Evolutionary conservation across 2,113 vertebrate species (phyloP).

Genomic region (Limnothrissa miodon): DNA sequence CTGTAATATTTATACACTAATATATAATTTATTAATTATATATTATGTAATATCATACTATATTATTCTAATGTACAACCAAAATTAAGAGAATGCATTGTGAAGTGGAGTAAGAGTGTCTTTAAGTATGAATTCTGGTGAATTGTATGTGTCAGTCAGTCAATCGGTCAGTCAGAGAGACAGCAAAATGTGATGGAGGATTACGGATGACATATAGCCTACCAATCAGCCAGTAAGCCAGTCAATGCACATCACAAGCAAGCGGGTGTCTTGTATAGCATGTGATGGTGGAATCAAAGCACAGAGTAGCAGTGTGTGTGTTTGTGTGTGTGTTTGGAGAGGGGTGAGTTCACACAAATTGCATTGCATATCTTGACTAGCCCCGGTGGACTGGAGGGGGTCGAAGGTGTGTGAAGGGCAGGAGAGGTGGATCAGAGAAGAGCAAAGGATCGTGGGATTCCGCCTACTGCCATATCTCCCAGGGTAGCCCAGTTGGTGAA

Average conservation of each 20-base stretch:
- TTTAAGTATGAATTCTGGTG: background rate
- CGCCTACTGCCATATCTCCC: background rate
- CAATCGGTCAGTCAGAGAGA: background rate
- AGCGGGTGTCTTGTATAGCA: background rate
- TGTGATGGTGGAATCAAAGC: background rate
- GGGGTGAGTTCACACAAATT: background rate
- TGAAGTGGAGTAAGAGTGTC: background rate
- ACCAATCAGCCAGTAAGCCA: too few species aligned
- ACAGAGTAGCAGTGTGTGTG: background rate
- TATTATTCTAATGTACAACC: background rate
- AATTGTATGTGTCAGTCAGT: background rate
- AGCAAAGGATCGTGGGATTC: slow-evolving; percentile 16
- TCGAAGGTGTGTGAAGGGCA: background rate
- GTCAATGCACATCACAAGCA: background rate
- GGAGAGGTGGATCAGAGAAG: slow-evolving; percentile 17
- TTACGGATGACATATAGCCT: too few species aligned
- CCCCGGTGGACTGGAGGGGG: background rate
- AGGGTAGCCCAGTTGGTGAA: background rate
- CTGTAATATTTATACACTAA: too few species aligned
- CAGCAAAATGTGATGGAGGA: background rate
- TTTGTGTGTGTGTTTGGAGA: too few species aligned
- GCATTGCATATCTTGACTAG: background rate
- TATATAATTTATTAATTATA: too few species aligned
- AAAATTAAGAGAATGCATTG: background rate
- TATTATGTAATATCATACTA: too few species aligned